Conservation (phyloP, 1,140 invertebrate species). For the Andrena cerasifolii region DNA sequence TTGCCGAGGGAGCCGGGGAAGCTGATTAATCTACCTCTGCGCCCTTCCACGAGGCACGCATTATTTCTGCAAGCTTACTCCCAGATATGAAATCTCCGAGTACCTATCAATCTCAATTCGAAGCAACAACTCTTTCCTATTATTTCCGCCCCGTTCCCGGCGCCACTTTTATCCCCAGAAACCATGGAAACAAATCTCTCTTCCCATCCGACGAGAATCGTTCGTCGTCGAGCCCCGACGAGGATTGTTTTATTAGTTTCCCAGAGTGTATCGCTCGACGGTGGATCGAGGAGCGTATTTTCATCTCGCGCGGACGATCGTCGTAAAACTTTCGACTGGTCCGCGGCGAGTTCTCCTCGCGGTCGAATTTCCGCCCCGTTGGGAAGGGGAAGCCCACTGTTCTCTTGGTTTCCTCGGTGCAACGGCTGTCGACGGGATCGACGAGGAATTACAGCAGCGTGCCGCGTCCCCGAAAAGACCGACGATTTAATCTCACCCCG, state of each 20-base stretch:
- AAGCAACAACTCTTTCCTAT: neutral
- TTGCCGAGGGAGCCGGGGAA: neutral
- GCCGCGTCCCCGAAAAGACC: slow-evolving; percentile 34
- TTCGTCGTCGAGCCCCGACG: too few relatives aligned
- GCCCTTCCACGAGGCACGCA: too few relatives aligned
- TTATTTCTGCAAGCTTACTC: too few relatives aligned
- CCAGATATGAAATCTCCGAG: too few relatives aligned
- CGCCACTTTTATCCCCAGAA: neutral
- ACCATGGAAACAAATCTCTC: too few relatives aligned
- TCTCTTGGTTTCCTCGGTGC: slow-evolving; percentile 19
- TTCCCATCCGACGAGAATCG: too few relatives aligned
- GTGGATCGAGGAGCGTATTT: neutral
- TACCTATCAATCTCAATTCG: too few relatives aligned
- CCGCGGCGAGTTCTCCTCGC: neutral
- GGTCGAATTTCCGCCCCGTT: slow-evolving; percentile 7
- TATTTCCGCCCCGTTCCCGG: neutral
- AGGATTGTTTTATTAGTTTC: too few relatives aligned
- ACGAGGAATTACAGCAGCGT: slow-evolving; percentile 45
- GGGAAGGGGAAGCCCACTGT: slow-evolving; percentile 34
- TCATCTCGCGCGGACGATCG: too few relatives aligned
- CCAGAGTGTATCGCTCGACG: too few relatives aligned
- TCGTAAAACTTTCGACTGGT: neutral
- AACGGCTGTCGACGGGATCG: slow-evolving; percentile 26
- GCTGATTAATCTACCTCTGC: too few relatives aligned
- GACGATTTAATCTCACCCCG: slow-evolving; percentile 49